Evolutionary conservation across 53 echinoderm and acorn worm species (phyloP), one percentile per base, ranked within the genome.

Genomic region (Holothuria leucospilota): DNA sequence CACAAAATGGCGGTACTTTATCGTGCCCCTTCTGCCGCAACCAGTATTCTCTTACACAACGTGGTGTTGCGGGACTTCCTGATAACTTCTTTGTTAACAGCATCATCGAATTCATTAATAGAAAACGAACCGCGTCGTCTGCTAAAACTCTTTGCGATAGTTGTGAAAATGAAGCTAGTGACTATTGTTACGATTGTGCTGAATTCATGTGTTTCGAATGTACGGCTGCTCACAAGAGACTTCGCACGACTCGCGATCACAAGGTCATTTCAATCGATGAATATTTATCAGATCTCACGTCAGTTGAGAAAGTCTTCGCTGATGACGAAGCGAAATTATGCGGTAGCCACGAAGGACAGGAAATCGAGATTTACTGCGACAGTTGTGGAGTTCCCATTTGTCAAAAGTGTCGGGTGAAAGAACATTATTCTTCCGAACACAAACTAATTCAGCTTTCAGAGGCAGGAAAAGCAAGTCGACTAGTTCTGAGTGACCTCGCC

Each of bases 71-170:
- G 0, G 85, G 90, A 24, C 91, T 98, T 13, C 93, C 99, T 6
- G 99, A 98, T 75, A 98, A 98, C 77, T 98, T 98, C 90, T 98
- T 98, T 78, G 92, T 98, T 34, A 99, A 99, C 86, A 95, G 93
- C 72, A 99, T 99, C 67, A 99, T 99, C 51, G 99, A 99, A 62
- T 99, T 99, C 70, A 95, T 99, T 58, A 89, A 93, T 53, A 91
- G 91, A 34, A 96, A 96, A 78, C 82, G 91, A 53, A 73, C 84
- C 29, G 90, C 83, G 30, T 94, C 96, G 64, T 86, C 86, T 11
- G 87, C 82, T 24, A 88, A 88, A 21, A 90, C 88, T 39, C 52
- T 85, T 10, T 99, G 99, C 51, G 90, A 94, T 52, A 95, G 93
- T 1, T 99, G 99, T 62, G 99, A 94, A 71, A 90, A 91, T 42